These are phyloP conservation scores for Trisateles emortualis DNA, from an alignment of 2,888 invertebrate species.

Conservation along the genomic window DNA sequence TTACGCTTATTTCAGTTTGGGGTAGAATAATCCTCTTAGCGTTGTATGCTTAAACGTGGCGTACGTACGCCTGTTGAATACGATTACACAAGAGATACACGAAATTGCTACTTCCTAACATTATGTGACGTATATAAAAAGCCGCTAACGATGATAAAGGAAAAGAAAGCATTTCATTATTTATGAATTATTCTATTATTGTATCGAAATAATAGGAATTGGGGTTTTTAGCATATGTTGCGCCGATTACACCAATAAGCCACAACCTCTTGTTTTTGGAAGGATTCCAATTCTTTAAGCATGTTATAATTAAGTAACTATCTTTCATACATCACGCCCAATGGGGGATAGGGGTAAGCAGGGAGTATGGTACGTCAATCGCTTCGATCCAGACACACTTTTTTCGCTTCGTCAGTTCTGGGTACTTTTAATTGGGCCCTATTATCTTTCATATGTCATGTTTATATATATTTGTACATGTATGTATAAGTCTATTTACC, in stretches of 20 bases:
- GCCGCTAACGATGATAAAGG: not conserved
- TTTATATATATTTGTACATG: too few species aligned
- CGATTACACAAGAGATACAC: constrained; percentile 23
- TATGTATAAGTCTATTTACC: too few species aligned
- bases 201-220: constrained; percentile 6
- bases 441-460: too few species aligned
- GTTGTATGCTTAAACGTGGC: constrained; percentile 37
- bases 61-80: constrained; percentile 24
- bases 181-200: constrained; percentile 36
- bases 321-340: too few species aligned
- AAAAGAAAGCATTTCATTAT: constrained; percentile 23
- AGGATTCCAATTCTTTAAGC: not conserved
- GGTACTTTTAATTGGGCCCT: too few species aligned
- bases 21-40: constrained; percentile 49
- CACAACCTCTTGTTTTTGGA: not conserved
- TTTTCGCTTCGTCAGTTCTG: too few species aligned
- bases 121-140: constrained; percentile 23
- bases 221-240: not conserved
- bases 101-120: constrained; percentile 23
- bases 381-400: too few species aligned
- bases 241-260: not conserved
- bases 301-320: not conserved
- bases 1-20: constrained; percentile 55
- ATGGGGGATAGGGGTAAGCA: too few species aligned
- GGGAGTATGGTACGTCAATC: too few species aligned